These are phyloP conservation scores for Tetrao urogallus DNA, from an alignment of 2,113 vertebrate genomes.

Conservation along the genomic window DNA sequence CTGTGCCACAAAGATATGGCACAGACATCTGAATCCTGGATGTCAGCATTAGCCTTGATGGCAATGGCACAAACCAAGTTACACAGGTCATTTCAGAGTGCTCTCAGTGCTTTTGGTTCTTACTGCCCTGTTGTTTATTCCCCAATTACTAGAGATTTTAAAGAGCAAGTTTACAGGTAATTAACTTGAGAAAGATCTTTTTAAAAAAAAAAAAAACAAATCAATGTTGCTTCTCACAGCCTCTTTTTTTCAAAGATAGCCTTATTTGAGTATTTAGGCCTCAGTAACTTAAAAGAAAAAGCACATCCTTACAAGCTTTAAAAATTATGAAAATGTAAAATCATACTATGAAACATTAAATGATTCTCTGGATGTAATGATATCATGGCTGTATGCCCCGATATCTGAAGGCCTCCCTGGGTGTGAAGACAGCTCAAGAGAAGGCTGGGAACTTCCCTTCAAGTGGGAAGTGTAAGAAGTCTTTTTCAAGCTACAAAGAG, in stretches of 20 bases:
- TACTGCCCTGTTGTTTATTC: neutral
- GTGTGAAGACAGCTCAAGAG: neutral
- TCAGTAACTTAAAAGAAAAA: neutral
- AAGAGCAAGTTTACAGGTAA: neutral
- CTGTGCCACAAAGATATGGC: neutral
- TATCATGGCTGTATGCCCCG: neutral
- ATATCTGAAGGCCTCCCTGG: constrained; percentile 4
- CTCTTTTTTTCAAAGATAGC: neutral
- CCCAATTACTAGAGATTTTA: neutral
- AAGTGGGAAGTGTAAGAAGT: constrained; percentile 29
- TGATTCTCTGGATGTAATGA: constrained; percentile 2
- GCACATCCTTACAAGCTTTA: neutral
- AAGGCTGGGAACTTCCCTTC: constrained; percentile 32
- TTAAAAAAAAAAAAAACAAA: neutral
- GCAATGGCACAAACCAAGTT: neutral
- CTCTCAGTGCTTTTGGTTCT: neutral
- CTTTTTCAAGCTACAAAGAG: constrained; percentile 21
- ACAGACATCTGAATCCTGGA: neutral
- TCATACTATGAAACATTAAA: constrained; percentile 5
- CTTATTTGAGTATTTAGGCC: constrained; percentile 10
- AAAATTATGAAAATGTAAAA: constrained; percentile 13
- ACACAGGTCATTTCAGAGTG: neutral
- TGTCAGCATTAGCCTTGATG: neutral
- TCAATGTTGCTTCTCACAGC: neutral
- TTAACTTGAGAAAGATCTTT: neutral